phyloP scores from a whole-genome alignment of 1,140 invertebrate species.

The Drosophila kurseongensis region DNA sequence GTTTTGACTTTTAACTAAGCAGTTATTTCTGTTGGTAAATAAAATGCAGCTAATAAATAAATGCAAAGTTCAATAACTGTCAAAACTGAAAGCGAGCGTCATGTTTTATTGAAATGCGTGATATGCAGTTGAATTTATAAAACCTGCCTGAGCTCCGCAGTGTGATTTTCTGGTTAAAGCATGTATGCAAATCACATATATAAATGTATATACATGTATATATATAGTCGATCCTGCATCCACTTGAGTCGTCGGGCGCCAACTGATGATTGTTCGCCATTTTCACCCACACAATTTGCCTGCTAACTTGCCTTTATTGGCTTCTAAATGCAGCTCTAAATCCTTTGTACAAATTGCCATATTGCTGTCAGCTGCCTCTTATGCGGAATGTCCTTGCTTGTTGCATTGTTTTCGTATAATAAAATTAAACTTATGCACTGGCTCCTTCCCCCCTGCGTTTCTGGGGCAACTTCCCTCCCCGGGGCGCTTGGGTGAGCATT shows the following conservation, averaged over 20 bases:
- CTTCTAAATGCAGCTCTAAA: slow-evolving; percentile 78
- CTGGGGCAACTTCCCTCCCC: slow-evolving; percentile 10
- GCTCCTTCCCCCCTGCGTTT: slow-evolving; percentile 12
- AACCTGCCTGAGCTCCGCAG: neutral
- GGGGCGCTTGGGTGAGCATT: slow-evolving; percentile 63
- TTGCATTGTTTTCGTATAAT: slow-evolving; percentile 82
- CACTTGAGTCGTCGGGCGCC: slow-evolving; percentile 34
- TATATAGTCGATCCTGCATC: slow-evolving; percentile 15
- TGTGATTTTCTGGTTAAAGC: neutral
- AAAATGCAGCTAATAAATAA: neutral
- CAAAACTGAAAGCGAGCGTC: neutral
- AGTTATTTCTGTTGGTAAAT: neutral
- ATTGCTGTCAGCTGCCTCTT: slow-evolving; percentile 33
- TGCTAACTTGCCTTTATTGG: slow-evolving; percentile 76
- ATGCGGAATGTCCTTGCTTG: slow-evolving; percentile 47
- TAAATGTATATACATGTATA: neutral
- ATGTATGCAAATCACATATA: neutral
- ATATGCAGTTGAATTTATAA: slow-evolving; percentile 4
- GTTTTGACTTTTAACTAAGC: neutral
- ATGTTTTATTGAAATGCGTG: slow-evolving; percentile 5
- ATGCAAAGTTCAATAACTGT: slow-evolving; percentile 4
- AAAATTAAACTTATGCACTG: slow-evolving; percentile 80
- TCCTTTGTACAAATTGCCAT: slow-evolving; percentile 79
- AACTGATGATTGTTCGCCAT: slow-evolving; percentile 42
- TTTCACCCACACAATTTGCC: slow-evolving; percentile 43